phyloP scores from a whole-genome alignment of 53 echinoderm and acorn worm genomes.

The Antedon mediterranea region DNA sequence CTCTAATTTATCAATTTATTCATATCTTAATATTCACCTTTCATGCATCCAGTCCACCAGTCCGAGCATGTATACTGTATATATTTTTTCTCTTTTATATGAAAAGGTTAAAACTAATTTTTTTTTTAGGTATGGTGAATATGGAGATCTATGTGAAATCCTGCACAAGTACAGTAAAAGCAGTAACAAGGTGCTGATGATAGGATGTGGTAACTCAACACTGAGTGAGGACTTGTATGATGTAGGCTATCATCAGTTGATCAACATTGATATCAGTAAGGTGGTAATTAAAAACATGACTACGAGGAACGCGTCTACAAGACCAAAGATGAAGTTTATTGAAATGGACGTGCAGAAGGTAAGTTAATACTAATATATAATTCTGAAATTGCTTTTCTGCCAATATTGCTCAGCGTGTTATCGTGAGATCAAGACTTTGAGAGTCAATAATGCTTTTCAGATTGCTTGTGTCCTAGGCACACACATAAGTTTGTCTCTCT shows the following conservation, averaged over 20 bases:
- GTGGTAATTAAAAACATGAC: slow-evolving; percentile 42
- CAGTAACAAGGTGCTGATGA: slow-evolving; percentile 33
- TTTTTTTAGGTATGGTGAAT: slow-evolving; percentile 57
- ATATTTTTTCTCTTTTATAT: too few species aligned
- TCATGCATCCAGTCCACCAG: too few species aligned
- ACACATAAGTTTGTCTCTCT: too few species aligned
- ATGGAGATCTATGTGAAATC: slow-evolving; percentile 35
- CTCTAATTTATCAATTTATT: too few species aligned
- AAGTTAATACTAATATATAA: too few species aligned
- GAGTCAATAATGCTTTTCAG: too few species aligned
- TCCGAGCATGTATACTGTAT: too few species aligned
- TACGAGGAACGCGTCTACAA: slow-evolving; percentile 24
- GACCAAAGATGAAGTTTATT: slow-evolving; percentile 47
- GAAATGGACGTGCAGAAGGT: slow-evolving; percentile 52
- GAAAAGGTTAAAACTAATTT: neutral
- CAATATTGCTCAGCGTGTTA: too few species aligned
- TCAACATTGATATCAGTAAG: slow-evolving; percentile 45
- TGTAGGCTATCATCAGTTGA: slow-evolving; percentile 40
- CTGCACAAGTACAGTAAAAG: slow-evolving; percentile 65
- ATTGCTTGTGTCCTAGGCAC: too few species aligned
- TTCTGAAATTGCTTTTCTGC: too few species aligned
- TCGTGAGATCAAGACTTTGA: too few species aligned
- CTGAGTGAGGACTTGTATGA: slow-evolving; percentile 67
- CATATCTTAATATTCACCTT: too few species aligned
- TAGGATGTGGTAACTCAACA: slow-evolving; percentile 49